Base-by-base conservation (phyloP, 2,888 invertebrate genomes). In the Heliconius erato region DNA sequence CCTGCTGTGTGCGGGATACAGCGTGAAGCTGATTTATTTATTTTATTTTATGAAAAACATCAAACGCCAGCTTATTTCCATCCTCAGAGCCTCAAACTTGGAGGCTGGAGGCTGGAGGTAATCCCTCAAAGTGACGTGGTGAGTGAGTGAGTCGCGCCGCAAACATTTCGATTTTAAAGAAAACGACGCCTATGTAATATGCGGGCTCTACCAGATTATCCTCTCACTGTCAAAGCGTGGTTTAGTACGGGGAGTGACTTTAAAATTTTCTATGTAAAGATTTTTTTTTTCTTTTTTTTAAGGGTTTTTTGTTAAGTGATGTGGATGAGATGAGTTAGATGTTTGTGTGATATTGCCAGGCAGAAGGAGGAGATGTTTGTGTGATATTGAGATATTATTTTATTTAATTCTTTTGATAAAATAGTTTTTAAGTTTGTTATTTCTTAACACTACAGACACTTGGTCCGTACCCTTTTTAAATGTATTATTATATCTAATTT, bases 141-240 rank as follows among this genome's bases (percentile, higher is more conserved):
- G 40, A 40, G 54, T 54, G 54, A 19, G 80, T 85, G 83, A 83
- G 85, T 84, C 86, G 80, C 83, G 69, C 16, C 54, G 88, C 88
- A 89, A 90, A 90, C 89, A 90, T 87, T 88, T 89, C 90, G 88
- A 88, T 89, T 88, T 85, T 80, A 85, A 88, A 89, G 89, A 90
- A 89, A 89, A 88, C 86, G 87, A 85, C 72, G 81, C 85, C 84
- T 40, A 63, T 76, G 76, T 54, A 54, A 54, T 40, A 68, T 76
- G 71, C 79, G 71, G 74, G 83, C 81, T 85, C 40, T 84, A 78
- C 85, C 49, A 82, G 88, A 87, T 87, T 87, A 87, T 87, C 88
- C 88, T 86, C 86, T 81, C 82, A 82, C 83, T 88, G 87, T 86
- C 86, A 80, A 82, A 77, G 80, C 79, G 71, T 72, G 35, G 49